Evolutionary conservation across 1,140 invertebrate genomes (phyloP).

Genomic region (Drosophila busckii): DNA sequence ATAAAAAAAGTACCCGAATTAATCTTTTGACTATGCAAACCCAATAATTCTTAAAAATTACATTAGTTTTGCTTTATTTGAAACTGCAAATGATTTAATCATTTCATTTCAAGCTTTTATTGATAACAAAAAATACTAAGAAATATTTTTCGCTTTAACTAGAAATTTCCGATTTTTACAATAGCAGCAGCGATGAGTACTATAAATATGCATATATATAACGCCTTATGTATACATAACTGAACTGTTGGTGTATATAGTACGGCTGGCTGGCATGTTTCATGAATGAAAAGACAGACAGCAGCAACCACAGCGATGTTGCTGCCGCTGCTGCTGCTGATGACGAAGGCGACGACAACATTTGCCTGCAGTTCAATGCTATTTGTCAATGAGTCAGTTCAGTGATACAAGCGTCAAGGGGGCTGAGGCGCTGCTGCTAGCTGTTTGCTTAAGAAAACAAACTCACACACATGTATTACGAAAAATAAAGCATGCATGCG

Average conservation of each 20-base stretch:
- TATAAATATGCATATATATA: conserved; percentile 7
- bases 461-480: not conserved
- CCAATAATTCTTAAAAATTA: too few species aligned
- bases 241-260: conserved; percentile 37
- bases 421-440: conserved; percentile 22
- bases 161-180: conserved; percentile 28
- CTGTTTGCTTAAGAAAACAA: conserved; percentile 9
- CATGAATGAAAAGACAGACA: conserved; percentile 28
- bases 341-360: conserved; percentile 9
- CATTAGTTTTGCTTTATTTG: too few species aligned
- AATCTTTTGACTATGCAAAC: too few species aligned
- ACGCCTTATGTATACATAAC: not conserved
- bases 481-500: conserved; percentile 1
- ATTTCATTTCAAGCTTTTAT: too few species aligned
- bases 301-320: too few species aligned
- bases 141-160: too few species aligned
- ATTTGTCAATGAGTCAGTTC: conserved; percentile 64
- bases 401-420: not conserved
- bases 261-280: conserved; percentile 29
- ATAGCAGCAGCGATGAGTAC: conserved; percentile 10
- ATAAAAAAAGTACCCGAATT: too few species aligned
- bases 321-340: not conserved
- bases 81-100: too few species aligned
- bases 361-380: conserved; percentile 60
- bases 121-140: too few species aligned